Evolutionary conservation across 2,797 vertebrate species (phyloP).

Genomic region (Crossoptilon crossoptilon): DNA sequence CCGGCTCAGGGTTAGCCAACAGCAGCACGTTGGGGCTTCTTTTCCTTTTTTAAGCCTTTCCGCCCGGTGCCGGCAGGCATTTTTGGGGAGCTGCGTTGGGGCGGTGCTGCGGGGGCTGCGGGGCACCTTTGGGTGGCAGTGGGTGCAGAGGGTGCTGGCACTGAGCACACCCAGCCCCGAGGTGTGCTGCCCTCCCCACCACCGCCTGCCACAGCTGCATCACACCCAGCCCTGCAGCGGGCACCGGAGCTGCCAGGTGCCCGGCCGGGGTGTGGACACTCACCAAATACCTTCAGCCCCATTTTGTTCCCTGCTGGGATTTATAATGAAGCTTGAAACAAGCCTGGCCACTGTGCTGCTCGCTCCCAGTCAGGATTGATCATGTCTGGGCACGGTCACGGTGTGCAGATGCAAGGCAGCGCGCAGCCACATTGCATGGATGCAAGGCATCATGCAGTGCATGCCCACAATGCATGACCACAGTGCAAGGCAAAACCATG

Average conservation of each 20-base stretch:
- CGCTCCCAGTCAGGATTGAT: accelerated
- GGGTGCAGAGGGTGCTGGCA: background rate
- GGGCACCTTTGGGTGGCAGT: background rate
- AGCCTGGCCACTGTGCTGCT: accelerated
- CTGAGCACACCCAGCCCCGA: background rate
- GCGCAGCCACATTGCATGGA: accelerated
- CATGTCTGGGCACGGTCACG: accelerated
- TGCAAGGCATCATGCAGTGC: accelerated
- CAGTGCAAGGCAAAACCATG: background rate
- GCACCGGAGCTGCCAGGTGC: background rate
- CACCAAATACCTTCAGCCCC: background rate
- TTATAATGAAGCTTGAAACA: background rate
- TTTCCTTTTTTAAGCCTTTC: background rate
- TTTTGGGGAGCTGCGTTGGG: background rate
- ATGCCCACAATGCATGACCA: accelerated
- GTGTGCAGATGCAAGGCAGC: background rate
- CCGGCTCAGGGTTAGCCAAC: background rate
- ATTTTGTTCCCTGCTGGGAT: accelerated
- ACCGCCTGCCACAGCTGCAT: accelerated
- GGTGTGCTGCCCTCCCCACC: background rate
- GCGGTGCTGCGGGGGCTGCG: background rate
- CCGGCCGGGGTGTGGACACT: background rate
- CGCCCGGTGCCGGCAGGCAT: background rate
- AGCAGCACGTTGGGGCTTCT: background rate
- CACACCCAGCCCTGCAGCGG: accelerated